Evolutionary conservation across 2,888 invertebrate species (phyloP).

Genomic region (Mellilla xanthometata): DNA sequence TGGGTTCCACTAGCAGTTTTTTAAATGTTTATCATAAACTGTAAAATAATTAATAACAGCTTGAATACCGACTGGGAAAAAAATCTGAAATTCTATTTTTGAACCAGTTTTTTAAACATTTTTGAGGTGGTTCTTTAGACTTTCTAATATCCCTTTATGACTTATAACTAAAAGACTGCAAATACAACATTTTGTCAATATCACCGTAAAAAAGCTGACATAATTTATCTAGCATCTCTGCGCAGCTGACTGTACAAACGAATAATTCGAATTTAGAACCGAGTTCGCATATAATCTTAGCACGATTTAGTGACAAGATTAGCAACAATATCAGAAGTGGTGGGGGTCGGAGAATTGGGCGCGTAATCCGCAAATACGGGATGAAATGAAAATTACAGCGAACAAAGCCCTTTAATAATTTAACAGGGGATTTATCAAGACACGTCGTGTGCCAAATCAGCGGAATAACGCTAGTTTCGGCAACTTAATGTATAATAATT

Average conservation of each 20-base stretch:
- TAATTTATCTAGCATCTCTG: too few species aligned
- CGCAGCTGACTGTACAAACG: constrained; percentile 6
- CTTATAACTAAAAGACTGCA: too few species aligned
- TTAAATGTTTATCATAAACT: too few species aligned
- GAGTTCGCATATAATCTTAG: constrained; percentile 65
- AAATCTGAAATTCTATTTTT: too few species aligned
- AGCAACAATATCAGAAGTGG: constrained; percentile 61
- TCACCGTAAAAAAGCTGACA: too few species aligned
- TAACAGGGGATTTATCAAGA: constrained; percentile 37
- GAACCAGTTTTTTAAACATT: too few species aligned
- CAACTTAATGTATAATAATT: constrained; percentile 16
- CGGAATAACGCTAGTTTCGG: constrained; percentile 11
- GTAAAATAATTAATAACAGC: too few species aligned
- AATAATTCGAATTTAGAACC: constrained; percentile 61
- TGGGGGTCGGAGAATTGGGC: constrained; percentile 55
- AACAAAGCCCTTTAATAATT: constrained; percentile 40
- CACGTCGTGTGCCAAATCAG: constrained; percentile 23
- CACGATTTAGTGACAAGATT: constrained; percentile 74
- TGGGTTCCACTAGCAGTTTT: too few species aligned
- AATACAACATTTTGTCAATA: too few species aligned
- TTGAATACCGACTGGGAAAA: too few species aligned
- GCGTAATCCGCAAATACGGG: constrained; percentile 56
- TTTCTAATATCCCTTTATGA: too few species aligned
- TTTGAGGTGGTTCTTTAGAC: too few species aligned
- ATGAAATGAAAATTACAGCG: constrained; percentile 62